Percentiles rank a stretch among this genome's conserved stretches.
These are phyloP conservation scores for Acrocyrtus sp. DNA, from an alignment of 2,888 invertebrate genomes.

Conservation along the genomic window DNA sequence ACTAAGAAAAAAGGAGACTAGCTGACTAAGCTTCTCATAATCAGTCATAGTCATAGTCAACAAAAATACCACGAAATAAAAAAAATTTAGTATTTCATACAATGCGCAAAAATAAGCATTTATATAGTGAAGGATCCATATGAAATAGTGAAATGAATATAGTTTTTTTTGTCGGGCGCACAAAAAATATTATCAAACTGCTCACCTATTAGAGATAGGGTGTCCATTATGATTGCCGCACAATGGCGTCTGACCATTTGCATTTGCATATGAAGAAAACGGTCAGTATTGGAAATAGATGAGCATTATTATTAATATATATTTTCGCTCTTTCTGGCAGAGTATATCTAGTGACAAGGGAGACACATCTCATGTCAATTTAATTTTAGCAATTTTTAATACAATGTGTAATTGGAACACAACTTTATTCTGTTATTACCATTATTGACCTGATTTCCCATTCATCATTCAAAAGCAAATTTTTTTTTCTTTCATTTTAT, in stretches of 20 bases:
- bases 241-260: too few relatives aligned
- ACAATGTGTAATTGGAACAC: slow-evolving; percentile 21
- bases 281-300: too few relatives aligned
- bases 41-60: slow-evolving; percentile 33
- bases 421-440: slow-evolving; percentile 7
- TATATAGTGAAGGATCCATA: too few relatives aligned
- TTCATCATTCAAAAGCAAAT: slow-evolving; percentile 13
- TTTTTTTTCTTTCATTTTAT: too few relatives aligned
- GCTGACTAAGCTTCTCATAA: slow-evolving; percentile 41
- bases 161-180: too few relatives aligned
- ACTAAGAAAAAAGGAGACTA: too few relatives aligned
- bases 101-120: not conserved
- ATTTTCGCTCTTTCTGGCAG: too few relatives aligned
- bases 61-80: too few relatives aligned
- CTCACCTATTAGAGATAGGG: slow-evolving; percentile 3
- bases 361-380: slow-evolving; percentile 48
- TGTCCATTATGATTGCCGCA: not conserved
- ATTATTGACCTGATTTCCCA: slow-evolving; percentile 34
- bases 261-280: too few relatives aligned
- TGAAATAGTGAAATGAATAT: too few relatives aligned
- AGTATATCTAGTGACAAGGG: slow-evolving; percentile 32
- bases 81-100: too few relatives aligned
- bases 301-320: too few relatives aligned
- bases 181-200: not conserved
- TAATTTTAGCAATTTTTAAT: slow-evolving; percentile 44